Conservation (phyloP, 2,113 vertebrate genomes). For the Phasianus colchicus region DNA sequence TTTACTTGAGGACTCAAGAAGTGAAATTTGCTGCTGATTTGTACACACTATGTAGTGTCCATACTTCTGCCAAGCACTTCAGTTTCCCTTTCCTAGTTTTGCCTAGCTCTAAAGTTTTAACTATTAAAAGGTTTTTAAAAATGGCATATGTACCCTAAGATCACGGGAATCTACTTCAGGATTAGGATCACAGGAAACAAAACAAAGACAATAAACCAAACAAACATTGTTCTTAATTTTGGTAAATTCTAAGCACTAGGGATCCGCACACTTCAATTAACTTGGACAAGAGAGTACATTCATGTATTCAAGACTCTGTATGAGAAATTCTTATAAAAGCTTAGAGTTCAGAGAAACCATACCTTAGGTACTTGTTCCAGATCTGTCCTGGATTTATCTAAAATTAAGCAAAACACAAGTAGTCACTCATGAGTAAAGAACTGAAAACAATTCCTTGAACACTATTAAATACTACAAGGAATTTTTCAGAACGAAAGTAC, state of each 20-base stretch:
- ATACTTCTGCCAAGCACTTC: not conserved
- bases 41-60: not conserved
- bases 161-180: not conserved
- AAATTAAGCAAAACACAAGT: conserved; percentile 56
- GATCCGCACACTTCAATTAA: not conserved
- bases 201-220: not conserved
- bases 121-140: not conserved
- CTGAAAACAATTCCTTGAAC: not conserved
- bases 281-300: not conserved
- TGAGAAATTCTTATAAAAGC: conserved; percentile 1
- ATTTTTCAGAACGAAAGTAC: not conserved
- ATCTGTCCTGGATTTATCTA: conserved; percentile 96
- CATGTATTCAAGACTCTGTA: not conserved
- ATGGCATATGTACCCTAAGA: not conserved
- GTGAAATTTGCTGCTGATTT: not conserved
- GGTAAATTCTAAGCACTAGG: not conserved
- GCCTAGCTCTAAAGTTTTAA: not conserved
- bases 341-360: conserved; percentile 33
- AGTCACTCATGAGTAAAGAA: conserved; percentile 9
- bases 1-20: conserved; percentile 3
- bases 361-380: conserved; percentile 99
- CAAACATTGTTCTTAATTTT: not conserved
- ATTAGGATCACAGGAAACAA: not conserved
- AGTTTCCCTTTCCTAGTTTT: not conserved
- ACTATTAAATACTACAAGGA: not conserved